Base-by-base conservation (phyloP, 2,888 invertebrate genomes). In the Ctenicera cuprea region DNA sequence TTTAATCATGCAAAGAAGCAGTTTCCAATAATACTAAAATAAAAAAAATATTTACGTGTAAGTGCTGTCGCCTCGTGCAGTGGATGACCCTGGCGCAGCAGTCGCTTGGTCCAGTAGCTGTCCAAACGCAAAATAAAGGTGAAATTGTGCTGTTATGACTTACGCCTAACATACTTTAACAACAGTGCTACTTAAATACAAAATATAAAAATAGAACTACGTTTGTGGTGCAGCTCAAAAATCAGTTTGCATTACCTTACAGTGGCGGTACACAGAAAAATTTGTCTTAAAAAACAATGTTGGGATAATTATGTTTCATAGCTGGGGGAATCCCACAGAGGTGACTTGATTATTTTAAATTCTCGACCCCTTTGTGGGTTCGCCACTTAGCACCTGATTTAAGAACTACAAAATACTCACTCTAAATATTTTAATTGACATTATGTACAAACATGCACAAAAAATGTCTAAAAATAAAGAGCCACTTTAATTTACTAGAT, bases 51-150 rank as follows among this genome's bases (percentile, higher is more conserved):
- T 90, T 91, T 91, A 91, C 91, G 90, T 91, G 90, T 85, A 79
- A 81, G 89, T 88, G 86, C 88, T 87, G 84, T 89, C 89, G 85
- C 87, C 89, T 86, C 86, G 87, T 85, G 88, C 87, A 85, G 89
- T 86, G 83, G 88, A 87, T 82, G 88, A 86, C 86, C 87, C 87
- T 87, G 89, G 89, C 86, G 88, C 87, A 86, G 88, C 88, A 86
- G 89, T 88, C 82, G 89, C 88, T 86, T 89, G 90, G 88, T 92
- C 92, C 91, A 92, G 90, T 90, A 92, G 91, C 93, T 93, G 89
- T 89, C 88, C 88, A 89, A 89, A 86, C 89, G 89, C 90, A 90
- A 89, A 89, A 88, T 87, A 88, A 89, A 89, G 83, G 84, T 87
- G 85, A 86, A 86, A 86, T 80, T 81, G 86, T 86, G 86, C 86